Evolutionary conservation across 2,797 vertebrate species (phyloP).

Genomic region (Phrynocephalus guinanensis): DNA sequence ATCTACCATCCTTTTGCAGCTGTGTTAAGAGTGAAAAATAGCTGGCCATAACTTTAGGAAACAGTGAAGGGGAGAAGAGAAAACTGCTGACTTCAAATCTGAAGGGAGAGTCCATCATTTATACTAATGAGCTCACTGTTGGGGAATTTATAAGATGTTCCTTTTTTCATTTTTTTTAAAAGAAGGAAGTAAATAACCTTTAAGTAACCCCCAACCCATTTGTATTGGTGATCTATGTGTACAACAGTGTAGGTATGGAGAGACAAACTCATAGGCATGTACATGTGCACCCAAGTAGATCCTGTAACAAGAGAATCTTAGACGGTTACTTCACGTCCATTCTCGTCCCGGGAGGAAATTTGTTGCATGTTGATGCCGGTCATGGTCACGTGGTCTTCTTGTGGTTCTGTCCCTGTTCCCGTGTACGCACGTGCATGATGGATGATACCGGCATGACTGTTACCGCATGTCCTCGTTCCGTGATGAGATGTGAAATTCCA

Average conservation of each 20-base stretch:
- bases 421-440: too few species aligned
- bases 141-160: slow-evolving; percentile 63
- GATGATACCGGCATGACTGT: too few species aligned
- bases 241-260: not conserved
- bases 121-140: slow-evolving; percentile 72
- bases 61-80: not conserved
- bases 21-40: slow-evolving; percentile 38
- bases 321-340: too few species aligned
- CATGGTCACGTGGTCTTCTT: too few species aligned
- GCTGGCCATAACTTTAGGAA: slow-evolving; percentile 30
- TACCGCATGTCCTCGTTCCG: too few species aligned
- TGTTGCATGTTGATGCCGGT: too few species aligned
- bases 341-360: too few species aligned
- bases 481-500: too few species aligned
- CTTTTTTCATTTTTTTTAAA: not conserved
- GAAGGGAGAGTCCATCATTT: slow-evolving; percentile 67
- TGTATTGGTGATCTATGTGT: not conserved
- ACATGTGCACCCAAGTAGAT: not conserved
- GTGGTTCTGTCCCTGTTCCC: too few species aligned
- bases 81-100: slow-evolving; percentile 69
- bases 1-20: slow-evolving; percentile 53
- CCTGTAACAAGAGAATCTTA: not conserved
- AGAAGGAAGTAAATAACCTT: slow-evolving; percentile 16
- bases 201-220: slow-evolving; percentile 21
- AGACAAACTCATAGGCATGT: not conserved